These are phyloP conservation scores for Mallateleia sp. DNA, from an alignment of 2,888 invertebrate species.

Conservation along the genomic window DNA sequence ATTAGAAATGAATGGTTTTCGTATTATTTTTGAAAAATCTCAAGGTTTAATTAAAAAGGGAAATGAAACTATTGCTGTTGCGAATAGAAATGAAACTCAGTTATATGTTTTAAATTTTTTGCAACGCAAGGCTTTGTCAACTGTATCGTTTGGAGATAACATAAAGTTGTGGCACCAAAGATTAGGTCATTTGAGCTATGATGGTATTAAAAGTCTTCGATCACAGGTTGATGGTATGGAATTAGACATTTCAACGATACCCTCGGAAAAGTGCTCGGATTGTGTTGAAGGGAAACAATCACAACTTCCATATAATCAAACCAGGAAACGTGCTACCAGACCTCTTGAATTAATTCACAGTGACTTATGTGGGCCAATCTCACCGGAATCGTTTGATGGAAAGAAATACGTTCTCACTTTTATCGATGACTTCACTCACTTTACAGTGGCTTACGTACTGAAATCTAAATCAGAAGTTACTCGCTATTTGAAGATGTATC, in stretches of 20 bases:
- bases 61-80: slow-evolving; percentile 64
- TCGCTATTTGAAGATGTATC: slow-evolving; percentile 16
- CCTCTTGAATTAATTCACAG: not conserved
- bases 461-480: slow-evolving; percentile 11
- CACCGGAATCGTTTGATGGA: slow-evolving; percentile 15
- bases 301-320: too few relatives aligned
- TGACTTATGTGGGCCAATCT: slow-evolving; percentile 16
- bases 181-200: too few relatives aligned
- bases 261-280: too few relatives aligned
- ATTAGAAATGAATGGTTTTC: slow-evolving; percentile 78
- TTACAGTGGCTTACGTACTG: slow-evolving; percentile 30
- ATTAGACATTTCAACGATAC: too few relatives aligned
- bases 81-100: slow-evolving; percentile 56
- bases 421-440: slow-evolving; percentile 43
- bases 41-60: slow-evolving; percentile 72
- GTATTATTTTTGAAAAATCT: slow-evolving; percentile 78
- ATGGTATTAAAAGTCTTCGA: too few relatives aligned
- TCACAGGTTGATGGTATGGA: too few relatives aligned
- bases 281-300: too few relatives aligned
- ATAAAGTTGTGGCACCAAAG: slow-evolving; percentile 71
- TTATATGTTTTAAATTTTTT: slow-evolving; percentile 52
- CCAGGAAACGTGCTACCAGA: not conserved
- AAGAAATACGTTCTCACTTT: slow-evolving; percentile 35
- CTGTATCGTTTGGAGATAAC: not conserved
- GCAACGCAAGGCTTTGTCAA: not conserved